A percentile compares a stretch with the other conserved stretches of the same genome.
These are phyloP conservation scores for Tetragonisca angustula DNA, from an alignment of 2,888 invertebrate genomes.

Conservation along the genomic window DNA sequence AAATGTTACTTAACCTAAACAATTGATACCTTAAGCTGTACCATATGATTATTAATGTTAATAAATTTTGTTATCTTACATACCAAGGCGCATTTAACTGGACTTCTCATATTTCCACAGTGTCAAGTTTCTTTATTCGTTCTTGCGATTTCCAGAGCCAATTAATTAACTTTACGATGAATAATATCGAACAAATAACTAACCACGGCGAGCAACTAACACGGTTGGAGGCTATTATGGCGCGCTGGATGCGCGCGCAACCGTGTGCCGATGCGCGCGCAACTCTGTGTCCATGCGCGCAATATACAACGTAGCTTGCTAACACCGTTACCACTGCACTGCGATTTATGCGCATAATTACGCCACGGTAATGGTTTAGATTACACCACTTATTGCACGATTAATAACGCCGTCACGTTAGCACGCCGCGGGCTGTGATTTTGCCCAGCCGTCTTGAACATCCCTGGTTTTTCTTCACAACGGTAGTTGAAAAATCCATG, in stretches of 20 bases:
- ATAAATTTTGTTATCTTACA: not conserved
- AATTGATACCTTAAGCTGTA: too few species aligned
- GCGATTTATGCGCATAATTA: slow-evolving; percentile 56
- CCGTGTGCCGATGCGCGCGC: too few species aligned
- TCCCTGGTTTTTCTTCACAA: not conserved
- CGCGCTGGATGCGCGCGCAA: slow-evolving; percentile 28
- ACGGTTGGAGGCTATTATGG: slow-evolving; percentile 43
- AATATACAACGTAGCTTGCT: not conserved
- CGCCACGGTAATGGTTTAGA: slow-evolving; percentile 46
- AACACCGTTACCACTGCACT: slow-evolving; percentile 28
- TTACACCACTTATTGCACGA: slow-evolving; percentile 56
- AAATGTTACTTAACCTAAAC: not conserved
- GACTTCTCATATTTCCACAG: not conserved
- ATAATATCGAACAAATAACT: slow-evolving; percentile 50
- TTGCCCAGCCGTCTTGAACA: slow-evolving; percentile 1
- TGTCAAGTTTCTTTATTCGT: not conserved
- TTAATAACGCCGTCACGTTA: slow-evolving; percentile 49
- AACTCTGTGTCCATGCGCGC: slow-evolving; percentile 10
- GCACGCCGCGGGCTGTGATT: slow-evolving; percentile 30
- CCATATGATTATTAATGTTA: too few species aligned
- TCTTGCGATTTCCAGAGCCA: slow-evolving; percentile 27
- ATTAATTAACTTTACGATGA: slow-evolving; percentile 52
- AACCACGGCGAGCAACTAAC: slow-evolving; percentile 12
- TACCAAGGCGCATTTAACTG: not conserved
- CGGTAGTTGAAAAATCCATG: not conserved